phyloP scores from a whole-genome alignment of 2,113 vertebrate genomes.

The Gavialis gangeticus region DNA sequence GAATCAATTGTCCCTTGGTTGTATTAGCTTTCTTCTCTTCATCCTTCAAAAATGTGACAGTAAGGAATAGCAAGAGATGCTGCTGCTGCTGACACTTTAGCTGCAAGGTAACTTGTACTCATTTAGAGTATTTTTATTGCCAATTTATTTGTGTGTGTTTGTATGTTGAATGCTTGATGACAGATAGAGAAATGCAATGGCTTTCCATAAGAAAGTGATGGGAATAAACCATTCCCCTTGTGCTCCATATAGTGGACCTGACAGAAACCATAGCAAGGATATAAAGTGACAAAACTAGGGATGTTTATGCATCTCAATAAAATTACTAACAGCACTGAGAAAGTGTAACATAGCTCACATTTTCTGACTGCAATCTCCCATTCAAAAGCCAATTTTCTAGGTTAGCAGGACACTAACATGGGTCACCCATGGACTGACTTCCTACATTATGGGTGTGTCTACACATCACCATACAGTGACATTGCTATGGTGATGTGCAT shows the following conservation, averaged over 20 bases:
- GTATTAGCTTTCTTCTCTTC: constrained; percentile 19
- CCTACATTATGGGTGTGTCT: too few species aligned
- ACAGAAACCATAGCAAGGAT: neutral
- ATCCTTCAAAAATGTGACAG: constrained; percentile 13
- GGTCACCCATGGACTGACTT: too few species aligned
- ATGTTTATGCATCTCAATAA: constrained; percentile 1
- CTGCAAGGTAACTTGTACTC: neutral
- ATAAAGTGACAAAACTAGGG: neutral
- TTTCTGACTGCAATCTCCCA: neutral
- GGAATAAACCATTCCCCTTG: neutral
- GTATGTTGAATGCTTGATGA: neutral
- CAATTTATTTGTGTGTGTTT: neutral
- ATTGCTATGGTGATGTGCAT: too few species aligned
- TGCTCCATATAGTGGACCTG: neutral
- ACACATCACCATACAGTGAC: too few species aligned
- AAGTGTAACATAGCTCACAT: neutral
- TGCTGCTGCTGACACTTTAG: neutral
- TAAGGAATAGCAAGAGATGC: neutral
- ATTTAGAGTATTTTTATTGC: neutral
- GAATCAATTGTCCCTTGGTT: constrained; percentile 37
- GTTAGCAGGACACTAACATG: too few species aligned
- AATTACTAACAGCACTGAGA: neutral
- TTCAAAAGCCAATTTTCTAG: neutral
- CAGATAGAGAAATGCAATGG: neutral
- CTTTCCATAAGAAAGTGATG: neutral